Percentiles rank a stretch among this genome's conserved stretches.
phyloP scores from a whole-genome alignment of 2,113 vertebrate species.

The Xenopus tropicalis region UCB_Xtro_10.0 CM004450.2:97414501-97415000 shows the following conservation, averaged over 20 bases:
- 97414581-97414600: not conserved
- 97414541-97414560: constrained; percentile 49
- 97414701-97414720: not conserved
- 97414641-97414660: not conserved
- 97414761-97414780: fast-evolving
- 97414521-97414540: constrained; percentile 54
- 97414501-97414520: constrained; percentile 16
- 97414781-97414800: fast-evolving
- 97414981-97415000: constrained; percentile 19
- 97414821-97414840: constrained; percentile 55
- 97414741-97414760: not conserved
- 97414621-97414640: not conserved
- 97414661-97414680: not conserved
- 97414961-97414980: too few species aligned
- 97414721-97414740: constrained; percentile 20
- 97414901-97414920: not conserved
- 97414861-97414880: not conserved
- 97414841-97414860: constrained; percentile 13
- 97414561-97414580: constrained; percentile 60
- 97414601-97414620: constrained; percentile 17
- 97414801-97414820: constrained; percentile 36
- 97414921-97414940: not conserved
- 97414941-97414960: too few species aligned
- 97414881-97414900: not conserved
- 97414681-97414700: not conserved